Evolutionary conservation across 1,140 invertebrate species (phyloP), one percentile per base, ranked within the genome.

Genomic region (Leptinotarsa undecemlineata): DNA sequence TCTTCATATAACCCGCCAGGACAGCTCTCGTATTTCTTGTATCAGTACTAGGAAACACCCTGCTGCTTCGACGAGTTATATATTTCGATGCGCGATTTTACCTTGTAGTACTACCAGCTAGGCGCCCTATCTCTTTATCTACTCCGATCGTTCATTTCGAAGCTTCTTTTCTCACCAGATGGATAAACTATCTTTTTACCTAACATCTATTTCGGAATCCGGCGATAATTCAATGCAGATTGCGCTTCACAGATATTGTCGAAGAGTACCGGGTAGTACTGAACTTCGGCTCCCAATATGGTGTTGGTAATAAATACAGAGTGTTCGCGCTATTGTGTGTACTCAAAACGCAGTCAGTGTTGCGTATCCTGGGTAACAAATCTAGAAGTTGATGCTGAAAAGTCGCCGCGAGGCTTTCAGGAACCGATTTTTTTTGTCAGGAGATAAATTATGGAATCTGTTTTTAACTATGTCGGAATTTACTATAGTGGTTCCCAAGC

Each of bases 21-120:
- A 82, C 81, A 82, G 81, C 80, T 82, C 80, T 83, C 82, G 82
- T 83, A 83, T 82, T 83, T 83, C 82, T 83, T 83, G 81, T 82
- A 83, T 83, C 81, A 81, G 79, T 81, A 80, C 79, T 81, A 78
- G 79, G 81, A 83, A 82, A 82, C 79, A 82, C 81, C 82, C 82
- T 82, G 82, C 82, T 81, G 81, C 60, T 82, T 67, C 76, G 71
- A 69, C 42, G 82, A 79, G 81, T 83, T 83, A 83, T 83, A 83
- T 82, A 83, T 82, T 77, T 80, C 82, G 74, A 74, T 78, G 75
- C 73, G 73, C 63, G 73, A 72, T 79, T 82, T 80, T 82, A 80
- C 78, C 78, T 80, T 81, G 80, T 81, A 81, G 75, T 82, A 82
- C 71, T 81, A 81, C 77, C 75, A 75, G 77, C 78, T 78, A 80